Evolutionary conservation across 2,888 invertebrate genomes (phyloP), one percentile per base, ranked within the genome.

Genomic region (Podabrus alpinus): DNA sequence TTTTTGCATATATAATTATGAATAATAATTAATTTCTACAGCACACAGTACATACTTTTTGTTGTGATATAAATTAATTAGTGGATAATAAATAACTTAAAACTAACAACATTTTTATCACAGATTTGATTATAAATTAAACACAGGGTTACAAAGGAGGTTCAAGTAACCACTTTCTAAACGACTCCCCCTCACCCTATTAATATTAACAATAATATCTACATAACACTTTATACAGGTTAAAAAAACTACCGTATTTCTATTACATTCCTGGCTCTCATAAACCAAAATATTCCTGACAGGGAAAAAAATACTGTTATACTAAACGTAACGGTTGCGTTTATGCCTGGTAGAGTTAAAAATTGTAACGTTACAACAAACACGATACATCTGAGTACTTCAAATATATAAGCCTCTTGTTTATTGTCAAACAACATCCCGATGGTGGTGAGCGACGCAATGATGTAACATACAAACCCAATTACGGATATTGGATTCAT

Each of bases 371-470:
- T 86, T 13, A 85, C 85, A 59, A 93, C 90, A 17, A 92, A 87
- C 0, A 91, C 85, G n/a, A 91, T 88, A 82, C 94, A 94, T 10
- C 94, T 89, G 1, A 90, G 77, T 1, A 93, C 88, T 86, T 94
- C 94, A 45, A 92, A 87, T 1, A 90, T 82, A 9, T 90, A 89
- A 0, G 92, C 92, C 80, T 90, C 88, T 9, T 90, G 89, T 61
- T 90, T 90, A 80, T 92, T 90, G 81, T 94, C 94, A 81, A 94
- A 92, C 9, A 94, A 84, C 89, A 94, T 90, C 0, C 94, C 94
- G 68, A 94, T 92, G 19, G 91, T 88, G 0, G 92, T 92, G 13
- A 94, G 86, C 0, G 93, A 92, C 2, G 90, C 90, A 64, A 94
- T 89, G 79, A 94, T 91, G 88, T 93, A 93, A 62, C 89, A 76